Evolutionary conservation across 1,140 invertebrate genomes (phyloP).

Genomic region (Pseudomyrmex flavicornis): DNA sequence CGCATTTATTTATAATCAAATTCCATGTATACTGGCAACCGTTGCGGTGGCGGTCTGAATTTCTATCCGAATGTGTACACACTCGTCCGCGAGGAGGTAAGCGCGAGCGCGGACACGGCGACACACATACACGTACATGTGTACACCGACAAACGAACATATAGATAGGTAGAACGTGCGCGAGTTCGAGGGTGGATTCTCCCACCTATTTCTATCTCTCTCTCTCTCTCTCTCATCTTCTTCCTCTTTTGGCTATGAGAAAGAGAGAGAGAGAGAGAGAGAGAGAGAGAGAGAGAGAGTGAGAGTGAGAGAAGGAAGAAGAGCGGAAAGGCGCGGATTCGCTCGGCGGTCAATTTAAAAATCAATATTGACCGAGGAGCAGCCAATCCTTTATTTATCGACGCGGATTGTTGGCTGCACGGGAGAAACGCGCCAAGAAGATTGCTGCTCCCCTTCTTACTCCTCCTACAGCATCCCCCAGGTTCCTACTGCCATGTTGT

Average conservation of each 20-base stretch:
- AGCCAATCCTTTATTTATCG: conserved; percentile 85
- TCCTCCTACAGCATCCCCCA: conserved; percentile 33
- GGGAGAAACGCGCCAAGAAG: conserved; percentile 74
- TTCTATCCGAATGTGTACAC: conserved; percentile 79
- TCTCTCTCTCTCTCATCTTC: conserved; percentile 1
- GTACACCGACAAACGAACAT: conserved; percentile 28
- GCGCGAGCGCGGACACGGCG: conserved; percentile 23
- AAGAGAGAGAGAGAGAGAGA: not conserved
- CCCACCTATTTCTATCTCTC: conserved; percentile 36
- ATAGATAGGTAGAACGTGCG: conserved; percentile 46
- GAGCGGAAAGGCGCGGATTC: conserved; percentile 76
- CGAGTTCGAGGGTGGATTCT: conserved; percentile 72
- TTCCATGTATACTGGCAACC: conserved; percentile 82
- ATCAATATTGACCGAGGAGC: conserved; percentile 85
- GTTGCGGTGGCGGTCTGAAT: conserved; percentile 80
- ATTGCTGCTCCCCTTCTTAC: conserved; percentile 67
- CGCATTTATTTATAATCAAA: conserved; percentile 86
- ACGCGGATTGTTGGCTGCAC: conserved; percentile 81
- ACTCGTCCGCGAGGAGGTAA: conserved; percentile 65
- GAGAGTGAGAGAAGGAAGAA: not conserved
- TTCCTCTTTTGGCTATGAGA: not conserved
- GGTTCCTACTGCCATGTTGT: conserved; percentile 74
- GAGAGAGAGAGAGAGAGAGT: not conserved
- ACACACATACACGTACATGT: conserved; percentile 8
- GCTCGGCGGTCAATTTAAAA: conserved; percentile 85